Base-by-base conservation (phyloP, 2,113 vertebrate genomes). In the Gobio gobio region DNA sequence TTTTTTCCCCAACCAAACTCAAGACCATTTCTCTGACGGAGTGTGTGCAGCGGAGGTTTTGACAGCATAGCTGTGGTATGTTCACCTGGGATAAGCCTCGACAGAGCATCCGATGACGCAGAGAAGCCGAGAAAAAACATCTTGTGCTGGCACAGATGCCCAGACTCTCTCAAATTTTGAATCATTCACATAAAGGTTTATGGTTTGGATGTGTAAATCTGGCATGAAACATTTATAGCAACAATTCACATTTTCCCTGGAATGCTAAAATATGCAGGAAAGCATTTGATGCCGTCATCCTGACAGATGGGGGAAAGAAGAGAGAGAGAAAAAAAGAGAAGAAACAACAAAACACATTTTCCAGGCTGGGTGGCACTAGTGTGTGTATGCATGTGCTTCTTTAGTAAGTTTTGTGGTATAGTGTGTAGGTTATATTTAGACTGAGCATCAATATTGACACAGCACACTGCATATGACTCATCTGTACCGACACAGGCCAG, bases 371-470 rank as follows among this genome's bases (percentile, higher is more conserved):
- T n/a, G 77, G 83, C 51, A 43, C 47, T 66, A 73, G 74, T 81
- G 43, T 74, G 43, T 73, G 76, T 63, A 16, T 51, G 77, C 81
- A 63, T 36, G 74, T 74, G 87, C 63, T 72, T 87, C 63, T 72
- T 87, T 85, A 72, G 12, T 84, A 64, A 85, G 75, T 83, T 84
- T 76, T 80, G 76, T 22, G 73, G n/a, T 75, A 75, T 51, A 79
- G 49, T 85, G 87, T 86, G 85, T 84, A 84, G 66, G 87, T 85
- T 91, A 89, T 89, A 89, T 89, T 88, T 89, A 92, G 87, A 86
- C 58, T 61, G 74, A 70, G 73, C 87, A 68, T 85, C 85, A 77
- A 77, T 87, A 86, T 91, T 89, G 86, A 89, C 85, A 88, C 79
- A 87, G 81, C 83, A 87, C 78, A 79, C 68, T 86, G 63, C 22